Evolutionary conservation across 2,797 vertebrate genomes (phyloP), one percentile per base, ranked within the genome.

Genomic region (Craterocephalus amniculus): DNA sequence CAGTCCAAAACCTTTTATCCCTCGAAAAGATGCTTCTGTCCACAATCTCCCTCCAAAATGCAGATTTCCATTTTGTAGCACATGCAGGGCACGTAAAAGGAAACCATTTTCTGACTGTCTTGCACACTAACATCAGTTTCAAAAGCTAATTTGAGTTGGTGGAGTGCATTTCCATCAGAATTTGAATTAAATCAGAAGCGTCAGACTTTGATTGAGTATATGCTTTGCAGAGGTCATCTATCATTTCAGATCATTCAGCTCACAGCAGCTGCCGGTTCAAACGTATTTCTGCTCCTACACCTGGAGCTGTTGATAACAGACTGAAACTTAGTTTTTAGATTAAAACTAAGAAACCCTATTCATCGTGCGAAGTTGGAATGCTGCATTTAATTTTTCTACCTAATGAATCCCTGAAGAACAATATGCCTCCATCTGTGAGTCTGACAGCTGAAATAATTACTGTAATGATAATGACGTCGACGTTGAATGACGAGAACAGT

Each of bases 371-470:
- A 13, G 26, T 27, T 67, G 9, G 43, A 63, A 9, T n/a, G 0
- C 54, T 16, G 4, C 1, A 2, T 54, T 70, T 45, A 1, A 27
- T 65, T 72, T 64, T 55, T 55, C 35, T 72, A 27, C 59, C 34
- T 60, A 74, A 81, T 62, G 16, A 73, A 56, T 67, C 66, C 54
- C 65, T 2, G 22, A 24, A 52, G 65, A 72, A 58, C 29, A 31
- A 48, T 26, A 16, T 2, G 14, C n/a, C n/a, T 31, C 13, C 26
- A 4, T 72, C 54, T 54, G 1, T 55, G 22, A 49, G 14, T 26
- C 29, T 43, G 36, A 20, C 64, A 35, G 26, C 14, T 61, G n/a
- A 52, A 54, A 70, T 55, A 26, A 70, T 58, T 14, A 67, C 22
- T 24, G 34, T 36, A n/a, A 10, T 43, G 26, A 55, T n/a, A n/a